Percentiles rank a stretch among this genome's conserved stretches.
phyloP scores from a whole-genome alignment of 2,888 invertebrate genomes.

The Megamerina dolium region DNA sequence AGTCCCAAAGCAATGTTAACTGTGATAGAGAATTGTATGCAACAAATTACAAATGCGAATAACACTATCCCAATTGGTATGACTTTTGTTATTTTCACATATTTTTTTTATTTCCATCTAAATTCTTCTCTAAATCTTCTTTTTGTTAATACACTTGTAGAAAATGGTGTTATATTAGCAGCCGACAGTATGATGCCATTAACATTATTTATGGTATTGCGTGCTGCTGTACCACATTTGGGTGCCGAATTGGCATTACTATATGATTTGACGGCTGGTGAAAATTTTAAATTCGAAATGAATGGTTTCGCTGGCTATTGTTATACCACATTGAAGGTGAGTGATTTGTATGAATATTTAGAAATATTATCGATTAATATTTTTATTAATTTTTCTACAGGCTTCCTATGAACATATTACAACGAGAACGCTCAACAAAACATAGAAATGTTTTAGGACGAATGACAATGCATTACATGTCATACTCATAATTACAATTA shows the following conservation, averaged over 20 bases:
- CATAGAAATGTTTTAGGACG: too few relatives aligned
- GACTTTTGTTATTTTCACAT: too few relatives aligned
- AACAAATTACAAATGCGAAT: conserved; percentile 43
- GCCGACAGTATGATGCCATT: conserved; percentile 49
- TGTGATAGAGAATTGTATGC: conserved; percentile 46
- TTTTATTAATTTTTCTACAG: conserved; percentile 18
- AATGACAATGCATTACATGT: too few relatives aligned
- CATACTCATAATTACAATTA: too few relatives aligned
- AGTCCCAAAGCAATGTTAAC: conserved; percentile 48
- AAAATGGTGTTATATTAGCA: conserved; percentile 35
- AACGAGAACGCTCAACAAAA: conserved; percentile 29
- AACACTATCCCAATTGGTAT: conserved; percentile 37
- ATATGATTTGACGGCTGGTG: conserved; percentile 45
- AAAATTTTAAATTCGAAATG: conserved; percentile 47
- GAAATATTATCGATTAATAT: not conserved
- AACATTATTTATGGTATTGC: conserved; percentile 43
- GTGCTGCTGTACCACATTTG: conserved; percentile 46
- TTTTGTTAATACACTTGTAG: conserved; percentile 22
- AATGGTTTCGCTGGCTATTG: conserved; percentile 47
- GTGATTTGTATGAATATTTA: too few relatives aligned
- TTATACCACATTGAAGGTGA: conserved; percentile 45
- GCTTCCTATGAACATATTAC: conserved; percentile 45
- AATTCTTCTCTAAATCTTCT: not conserved
- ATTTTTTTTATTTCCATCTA: too few relatives aligned
- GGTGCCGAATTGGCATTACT: conserved; percentile 48